These are phyloP conservation scores for Gallinago solitaria DNA, from an alignment of 2,797 vertebrate species.

Conservation along the genomic window DNA sequence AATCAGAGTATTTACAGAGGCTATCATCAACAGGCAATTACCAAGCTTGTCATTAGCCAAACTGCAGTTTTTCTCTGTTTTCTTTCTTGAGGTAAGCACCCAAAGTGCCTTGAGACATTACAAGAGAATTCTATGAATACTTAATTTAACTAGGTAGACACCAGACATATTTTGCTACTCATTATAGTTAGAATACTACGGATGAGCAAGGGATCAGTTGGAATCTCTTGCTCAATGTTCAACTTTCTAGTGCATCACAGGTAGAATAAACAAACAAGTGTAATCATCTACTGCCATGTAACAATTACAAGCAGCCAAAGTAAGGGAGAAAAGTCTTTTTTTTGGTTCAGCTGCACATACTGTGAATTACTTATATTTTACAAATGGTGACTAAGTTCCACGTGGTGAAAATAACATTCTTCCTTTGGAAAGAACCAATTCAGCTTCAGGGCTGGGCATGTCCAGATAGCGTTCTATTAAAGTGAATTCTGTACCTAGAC, in stretches of 20 bases:
- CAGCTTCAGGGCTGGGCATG: background rate
- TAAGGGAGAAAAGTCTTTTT: background rate
- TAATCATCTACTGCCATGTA: background rate
- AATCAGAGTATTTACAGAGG: background rate
- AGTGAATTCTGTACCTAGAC: background rate
- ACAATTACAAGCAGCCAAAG: background rate
- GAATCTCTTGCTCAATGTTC: background rate
- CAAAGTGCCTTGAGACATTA: background rate
- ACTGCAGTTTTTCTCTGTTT: background rate
- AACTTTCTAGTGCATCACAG: background rate
- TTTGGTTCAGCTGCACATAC: background rate
- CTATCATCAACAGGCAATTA: background rate
- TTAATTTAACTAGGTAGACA: background rate
- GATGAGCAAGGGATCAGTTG: too few species aligned
- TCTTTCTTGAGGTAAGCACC: background rate
- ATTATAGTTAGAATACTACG: background rate
- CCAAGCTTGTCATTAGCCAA: background rate
- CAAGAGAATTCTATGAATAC: background rate
- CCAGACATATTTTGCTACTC: background rate
- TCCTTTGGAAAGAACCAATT: background rate
- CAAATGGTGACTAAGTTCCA: background rate
- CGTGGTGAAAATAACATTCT: background rate
- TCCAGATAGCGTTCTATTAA: background rate
- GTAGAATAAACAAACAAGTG: background rate
- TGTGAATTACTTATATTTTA: background rate